Conservation (phyloP, 2,888 invertebrate genomes). For the Acrobasis repandana region DNA sequence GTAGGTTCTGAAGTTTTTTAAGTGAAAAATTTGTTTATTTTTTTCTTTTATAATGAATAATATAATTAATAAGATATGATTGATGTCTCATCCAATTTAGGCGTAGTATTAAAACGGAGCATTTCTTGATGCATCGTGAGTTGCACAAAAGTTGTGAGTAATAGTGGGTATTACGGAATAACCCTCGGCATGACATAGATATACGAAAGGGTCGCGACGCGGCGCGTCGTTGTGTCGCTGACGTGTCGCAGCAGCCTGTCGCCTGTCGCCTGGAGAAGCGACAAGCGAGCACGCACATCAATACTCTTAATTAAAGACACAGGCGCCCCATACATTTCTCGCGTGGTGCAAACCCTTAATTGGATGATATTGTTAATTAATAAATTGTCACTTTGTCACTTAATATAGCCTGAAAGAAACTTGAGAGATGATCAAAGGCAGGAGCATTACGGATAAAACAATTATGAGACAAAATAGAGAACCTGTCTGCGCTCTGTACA, state of each 20-base stretch:
- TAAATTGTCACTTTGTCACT: neutral
- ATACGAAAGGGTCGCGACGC: constrained; percentile 29
- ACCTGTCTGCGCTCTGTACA: no score
- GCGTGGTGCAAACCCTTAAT: constrained; percentile 36
- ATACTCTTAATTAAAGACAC: constrained; percentile 49
- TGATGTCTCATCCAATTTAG: neutral
- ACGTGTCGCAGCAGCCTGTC: constrained; percentile 35
- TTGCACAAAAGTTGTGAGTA: neutral
- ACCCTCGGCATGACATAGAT: constrained; percentile 16
- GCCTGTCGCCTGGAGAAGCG: constrained; percentile 25
- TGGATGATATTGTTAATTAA: constrained; percentile 20
- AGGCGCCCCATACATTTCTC: constrained; percentile 40
- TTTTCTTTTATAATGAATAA: no score
- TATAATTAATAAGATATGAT: neutral
- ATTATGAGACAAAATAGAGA: no score
- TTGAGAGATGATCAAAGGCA: neutral
- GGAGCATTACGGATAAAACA: no score
- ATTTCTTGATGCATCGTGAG: neutral
- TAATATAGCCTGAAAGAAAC: neutral
- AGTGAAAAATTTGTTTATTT: no score
- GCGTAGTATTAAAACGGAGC: neutral
- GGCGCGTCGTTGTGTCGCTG: constrained; percentile 28
- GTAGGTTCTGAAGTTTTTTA: no score
- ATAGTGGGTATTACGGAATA: constrained; percentile 10
- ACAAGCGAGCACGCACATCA: constrained; percentile 30